These are phyloP conservation scores for Scaptomyza polygonia DNA, from an alignment of 2,888 invertebrate species.

Conservation along the genomic window DNA sequence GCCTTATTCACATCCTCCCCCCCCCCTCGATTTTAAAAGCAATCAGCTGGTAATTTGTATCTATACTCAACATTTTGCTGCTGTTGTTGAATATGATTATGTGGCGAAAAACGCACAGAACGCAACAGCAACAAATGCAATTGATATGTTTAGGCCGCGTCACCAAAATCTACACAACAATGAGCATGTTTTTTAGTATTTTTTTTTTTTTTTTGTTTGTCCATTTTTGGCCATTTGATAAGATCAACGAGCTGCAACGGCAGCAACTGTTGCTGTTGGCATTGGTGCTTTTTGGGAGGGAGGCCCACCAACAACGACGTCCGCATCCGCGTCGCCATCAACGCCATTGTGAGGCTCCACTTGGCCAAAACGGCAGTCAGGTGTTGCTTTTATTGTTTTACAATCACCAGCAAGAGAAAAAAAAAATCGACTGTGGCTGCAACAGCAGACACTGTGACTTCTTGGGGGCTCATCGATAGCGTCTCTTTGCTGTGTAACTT, in stretches of 20 bases:
- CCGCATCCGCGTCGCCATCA: slow-evolving; percentile 66
- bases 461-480: slow-evolving; percentile 57
- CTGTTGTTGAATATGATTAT: slow-evolving; percentile 3
- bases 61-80: slow-evolving; percentile 2
- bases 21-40: slow-evolving; percentile 16
- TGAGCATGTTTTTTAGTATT: slow-evolving; percentile 63
- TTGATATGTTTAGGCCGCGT: slow-evolving; percentile 70
- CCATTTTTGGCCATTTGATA: slow-evolving; percentile 72
- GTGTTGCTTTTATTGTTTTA: slow-evolving; percentile 80
- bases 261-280: slow-evolving; percentile 18
- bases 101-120: slow-evolving; percentile 45
- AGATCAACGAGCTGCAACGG: slow-evolving; percentile 43
- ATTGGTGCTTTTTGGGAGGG: slow-evolving; percentile 3
- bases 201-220: no score
- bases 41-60: slow-evolving; percentile 55
- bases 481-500: slow-evolving; percentile 55
- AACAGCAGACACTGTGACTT: slow-evolving; percentile 30
- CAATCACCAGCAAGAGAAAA: slow-evolving; percentile 63
- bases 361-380: slow-evolving; percentile 69
- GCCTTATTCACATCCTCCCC: not conserved
- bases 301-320: slow-evolving; percentile 69
- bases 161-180: slow-evolving; percentile 67
- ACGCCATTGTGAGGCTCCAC: slow-evolving; percentile 65
- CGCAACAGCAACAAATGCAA: slow-evolving; percentile 60
- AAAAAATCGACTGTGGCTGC: slow-evolving; percentile 12